These are phyloP conservation scores for Drosophila grimshawi DNA, from an alignment of 1,140 invertebrate genomes.

Conservation along the genomic window DNA sequence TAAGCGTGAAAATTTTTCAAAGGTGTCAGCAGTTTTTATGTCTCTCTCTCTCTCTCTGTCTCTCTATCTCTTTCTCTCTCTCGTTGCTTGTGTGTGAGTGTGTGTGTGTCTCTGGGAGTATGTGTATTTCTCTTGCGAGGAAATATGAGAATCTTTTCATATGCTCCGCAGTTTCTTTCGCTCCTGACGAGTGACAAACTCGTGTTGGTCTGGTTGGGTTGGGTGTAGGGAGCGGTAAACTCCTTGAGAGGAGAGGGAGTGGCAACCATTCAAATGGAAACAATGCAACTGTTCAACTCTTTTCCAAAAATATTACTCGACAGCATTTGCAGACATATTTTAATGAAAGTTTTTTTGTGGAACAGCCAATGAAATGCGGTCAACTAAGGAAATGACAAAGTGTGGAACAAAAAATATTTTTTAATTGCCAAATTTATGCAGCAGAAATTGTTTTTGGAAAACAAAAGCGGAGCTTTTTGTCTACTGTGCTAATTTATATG, in stretches of 20 bases:
- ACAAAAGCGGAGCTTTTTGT: conserved; percentile 40
- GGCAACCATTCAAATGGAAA: conserved; percentile 1
- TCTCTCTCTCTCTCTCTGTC: no score
- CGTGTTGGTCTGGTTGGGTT: not conserved
- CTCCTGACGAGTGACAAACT: not conserved
- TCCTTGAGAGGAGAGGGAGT: no score
- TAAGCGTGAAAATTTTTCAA: conserved; percentile 81
- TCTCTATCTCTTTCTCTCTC: no score
- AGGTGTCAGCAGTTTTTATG: conserved; percentile 76
- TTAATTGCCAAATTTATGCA: conserved; percentile 54
- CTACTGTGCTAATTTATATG: conserved; percentile 57
- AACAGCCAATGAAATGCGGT: conserved; percentile 33
- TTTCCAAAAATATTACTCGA: not conserved
- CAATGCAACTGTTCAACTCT: conserved; percentile 9
- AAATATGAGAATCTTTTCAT: conserved; percentile 39
- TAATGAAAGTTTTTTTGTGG: conserved; percentile 21
- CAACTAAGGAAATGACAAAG: conserved; percentile 10
- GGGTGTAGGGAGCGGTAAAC: not conserved
- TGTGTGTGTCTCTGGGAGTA: conserved; percentile 3
- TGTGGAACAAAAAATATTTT: conserved; percentile 18
- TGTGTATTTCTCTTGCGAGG: no score
- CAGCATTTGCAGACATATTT: conserved; percentile 6
- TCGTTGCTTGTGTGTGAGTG: conserved; percentile 27
- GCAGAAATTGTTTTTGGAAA: conserved; percentile 33
- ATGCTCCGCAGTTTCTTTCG: conserved; percentile 23